These are phyloP conservation scores for Tipula lateralis DNA, from an alignment of 2,888 invertebrate genomes.

Conservation along the genomic window DNA sequence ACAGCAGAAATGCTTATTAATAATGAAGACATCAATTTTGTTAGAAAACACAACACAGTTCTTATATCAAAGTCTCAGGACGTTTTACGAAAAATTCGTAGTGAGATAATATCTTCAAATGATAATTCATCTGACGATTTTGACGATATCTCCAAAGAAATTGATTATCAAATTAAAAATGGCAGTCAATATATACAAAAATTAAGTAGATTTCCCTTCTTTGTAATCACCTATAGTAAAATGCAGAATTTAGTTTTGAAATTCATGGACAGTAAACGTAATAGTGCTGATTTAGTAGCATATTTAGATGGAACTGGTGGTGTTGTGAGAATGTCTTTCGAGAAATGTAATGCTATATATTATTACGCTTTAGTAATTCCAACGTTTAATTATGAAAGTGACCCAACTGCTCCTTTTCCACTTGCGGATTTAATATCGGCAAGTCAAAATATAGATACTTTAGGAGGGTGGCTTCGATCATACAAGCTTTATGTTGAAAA, in stretches of 20 bases:
- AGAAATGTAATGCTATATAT: background rate
- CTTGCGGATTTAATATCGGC: background rate
- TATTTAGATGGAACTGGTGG: background rate
- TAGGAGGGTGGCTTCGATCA: background rate
- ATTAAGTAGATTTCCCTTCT: background rate
- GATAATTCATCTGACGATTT: background rate
- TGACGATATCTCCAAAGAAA: background rate
- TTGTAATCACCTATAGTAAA: background rate
- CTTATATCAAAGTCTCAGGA: background rate
- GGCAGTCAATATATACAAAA: background rate
- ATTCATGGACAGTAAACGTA: background rate
- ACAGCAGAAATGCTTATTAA: background rate
- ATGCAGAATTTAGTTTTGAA: background rate
- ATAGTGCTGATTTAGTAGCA: too few relatives aligned
- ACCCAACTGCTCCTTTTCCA: background rate
- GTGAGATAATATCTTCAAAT: background rate
- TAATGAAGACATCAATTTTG: background rate
- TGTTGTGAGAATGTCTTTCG: background rate
- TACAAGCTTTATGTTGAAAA: background rate
- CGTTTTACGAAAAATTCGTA: background rate
- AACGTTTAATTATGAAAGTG: background rate
- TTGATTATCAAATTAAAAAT: background rate
- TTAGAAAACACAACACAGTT: background rate
- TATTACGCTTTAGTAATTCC: background rate
- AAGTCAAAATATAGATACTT: background rate